Percentiles rank a stretch among this genome's conserved stretches.
These are phyloP conservation scores for Heliothis subflexa DNA, from an alignment of 1,140 invertebrate genomes.

Conservation along the genomic window DNA sequence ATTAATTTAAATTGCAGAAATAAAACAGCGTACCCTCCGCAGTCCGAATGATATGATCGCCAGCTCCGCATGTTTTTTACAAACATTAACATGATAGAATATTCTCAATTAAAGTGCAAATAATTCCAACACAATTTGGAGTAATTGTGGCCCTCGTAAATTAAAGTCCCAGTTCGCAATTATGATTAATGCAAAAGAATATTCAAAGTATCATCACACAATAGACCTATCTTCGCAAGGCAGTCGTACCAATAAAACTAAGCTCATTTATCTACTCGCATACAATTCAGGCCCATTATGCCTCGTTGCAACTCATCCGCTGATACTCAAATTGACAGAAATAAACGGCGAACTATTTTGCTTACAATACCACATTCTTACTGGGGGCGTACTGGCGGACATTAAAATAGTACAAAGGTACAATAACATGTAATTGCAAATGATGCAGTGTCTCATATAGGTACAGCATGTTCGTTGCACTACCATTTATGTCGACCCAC, in stretches of 20 bases:
- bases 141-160: neutral
- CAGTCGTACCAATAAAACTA: constrained; percentile 7
- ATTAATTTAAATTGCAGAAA: neutral
- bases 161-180: neutral
- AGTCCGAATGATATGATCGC: too few relatives aligned
- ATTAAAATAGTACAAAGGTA: constrained; percentile 81
- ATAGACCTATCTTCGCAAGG: neutral
- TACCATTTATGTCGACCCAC: constrained; percentile 79
- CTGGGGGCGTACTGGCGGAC: constrained; percentile 60
- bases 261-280: constrained; percentile 11
- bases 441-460: constrained; percentile 81
- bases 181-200: neutral
- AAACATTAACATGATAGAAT: too few relatives aligned
- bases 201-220: constrained; percentile 18
- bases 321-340: constrained; percentile 74
- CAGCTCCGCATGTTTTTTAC: too few relatives aligned
- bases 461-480: constrained; percentile 63
- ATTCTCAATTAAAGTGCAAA: too few relatives aligned
- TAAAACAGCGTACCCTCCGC: neutral
- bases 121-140: too few relatives aligned
- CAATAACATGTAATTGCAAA: constrained; percentile 85
- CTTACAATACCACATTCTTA: constrained; percentile 81
- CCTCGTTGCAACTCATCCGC: constrained; percentile 48
- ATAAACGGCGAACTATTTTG: constrained; percentile 77
- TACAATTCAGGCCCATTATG: constrained; percentile 43